Evolutionary conservation across 2,797 vertebrate genomes (phyloP).

Genomic region (Crenuchus spilurus): DNA sequence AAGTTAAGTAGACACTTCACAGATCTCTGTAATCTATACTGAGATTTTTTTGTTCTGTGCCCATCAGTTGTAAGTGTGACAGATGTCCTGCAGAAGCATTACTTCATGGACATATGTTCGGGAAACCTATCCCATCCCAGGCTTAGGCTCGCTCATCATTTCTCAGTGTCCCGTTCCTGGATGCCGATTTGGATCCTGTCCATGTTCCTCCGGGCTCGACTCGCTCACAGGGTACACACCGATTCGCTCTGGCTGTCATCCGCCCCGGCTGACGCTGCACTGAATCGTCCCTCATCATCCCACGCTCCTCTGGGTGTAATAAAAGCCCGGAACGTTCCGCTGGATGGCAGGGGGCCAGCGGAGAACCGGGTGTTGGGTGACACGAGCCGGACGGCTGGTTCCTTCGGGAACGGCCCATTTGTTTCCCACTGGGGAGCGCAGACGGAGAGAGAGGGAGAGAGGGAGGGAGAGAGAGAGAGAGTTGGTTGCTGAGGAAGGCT

Average conservation of each 20-base stretch:
- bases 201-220: constrained; percentile 23
- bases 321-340: constrained; percentile 31
- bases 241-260: constrained; percentile 18
- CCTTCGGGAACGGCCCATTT: constrained; percentile 42
- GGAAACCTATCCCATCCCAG: neutral
- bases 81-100: neutral
- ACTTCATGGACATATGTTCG: neutral
- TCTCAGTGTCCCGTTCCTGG: neutral
- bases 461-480: constrained; percentile 23
- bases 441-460: constrained; percentile 20
- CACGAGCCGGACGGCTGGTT: constrained; percentile 39
- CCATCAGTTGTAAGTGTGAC: neutral
- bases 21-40: too few species aligned
- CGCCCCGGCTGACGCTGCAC: constrained; percentile 2
- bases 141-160: neutral
- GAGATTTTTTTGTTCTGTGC: too few species aligned
- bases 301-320: constrained; percentile 43
- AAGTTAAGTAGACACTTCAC: too few species aligned
- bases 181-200: constrained; percentile 13
- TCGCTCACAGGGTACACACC: constrained; percentile 12
- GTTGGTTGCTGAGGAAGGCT: constrained; percentile 31
- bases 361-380: constrained; percentile 37
- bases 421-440: constrained; percentile 32
- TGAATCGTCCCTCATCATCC: constrained; percentile 15
- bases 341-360: constrained; percentile 34